These are phyloP conservation scores for Diplodus sargus DNA, from an alignment of 2,797 vertebrate genomes.

Conservation along the genomic window DNA sequence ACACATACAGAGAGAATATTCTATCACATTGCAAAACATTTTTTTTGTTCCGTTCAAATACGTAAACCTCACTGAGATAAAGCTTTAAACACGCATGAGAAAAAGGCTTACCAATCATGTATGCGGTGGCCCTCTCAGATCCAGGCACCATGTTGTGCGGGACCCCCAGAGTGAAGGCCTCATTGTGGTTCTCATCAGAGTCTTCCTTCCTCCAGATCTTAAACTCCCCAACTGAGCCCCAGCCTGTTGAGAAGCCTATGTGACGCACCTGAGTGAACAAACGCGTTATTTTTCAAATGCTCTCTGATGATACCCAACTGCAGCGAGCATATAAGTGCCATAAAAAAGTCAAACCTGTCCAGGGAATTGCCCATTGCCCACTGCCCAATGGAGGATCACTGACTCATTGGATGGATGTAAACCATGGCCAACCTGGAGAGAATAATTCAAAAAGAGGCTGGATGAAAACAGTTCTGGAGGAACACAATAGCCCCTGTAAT, in stretches of 20 bases:
- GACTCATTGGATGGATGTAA: slow-evolving; percentile 89
- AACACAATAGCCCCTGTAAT: not conserved
- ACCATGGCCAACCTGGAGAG: slow-evolving; percentile 90
- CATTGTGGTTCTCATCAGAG: slow-evolving; percentile 94
- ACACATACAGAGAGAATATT: not conserved
- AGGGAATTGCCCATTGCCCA: slow-evolving; percentile 71
- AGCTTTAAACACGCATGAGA: not conserved
- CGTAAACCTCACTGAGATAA: not conserved
- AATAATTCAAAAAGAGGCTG: slow-evolving; percentile 21
- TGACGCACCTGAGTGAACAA: slow-evolving; percentile 84
- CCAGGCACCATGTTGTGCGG: slow-evolving; percentile 94
- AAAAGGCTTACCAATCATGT: slow-evolving; percentile 89
- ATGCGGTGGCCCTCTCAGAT: slow-evolving; percentile 92
- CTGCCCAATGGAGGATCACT: slow-evolving; percentile 88
- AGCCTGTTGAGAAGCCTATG: slow-evolving; percentile 96
- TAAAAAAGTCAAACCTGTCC: slow-evolving; percentile 80
- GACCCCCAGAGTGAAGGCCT: slow-evolving; percentile 95
- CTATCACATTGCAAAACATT: not conserved
- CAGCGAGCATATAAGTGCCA: not conserved
- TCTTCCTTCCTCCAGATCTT: slow-evolving; percentile 97
- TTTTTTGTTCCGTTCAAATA: not conserved
- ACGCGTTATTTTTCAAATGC: not conserved
- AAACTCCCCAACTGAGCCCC: slow-evolving; percentile 96
- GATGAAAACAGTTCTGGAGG: not conserved
- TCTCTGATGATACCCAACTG: not conserved